Conservation (phyloP, 2,113 vertebrate genomes). For the Brachyistius frenatus region DNA sequence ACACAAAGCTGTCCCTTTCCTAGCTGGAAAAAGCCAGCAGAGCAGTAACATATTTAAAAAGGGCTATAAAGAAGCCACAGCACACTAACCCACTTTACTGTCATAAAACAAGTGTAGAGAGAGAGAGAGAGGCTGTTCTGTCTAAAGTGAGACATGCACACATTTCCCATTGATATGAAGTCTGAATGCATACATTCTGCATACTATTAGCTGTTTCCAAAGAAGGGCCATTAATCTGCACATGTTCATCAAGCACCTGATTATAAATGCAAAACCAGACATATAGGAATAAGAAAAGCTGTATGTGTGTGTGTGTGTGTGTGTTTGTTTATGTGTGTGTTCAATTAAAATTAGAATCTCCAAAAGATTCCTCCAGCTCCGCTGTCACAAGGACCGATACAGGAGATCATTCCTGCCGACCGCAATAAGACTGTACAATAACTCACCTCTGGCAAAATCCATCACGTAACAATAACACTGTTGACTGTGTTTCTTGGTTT, state of each 20-base stretch:
- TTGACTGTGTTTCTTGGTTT: no score
- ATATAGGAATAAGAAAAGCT: slow-evolving; percentile 30
- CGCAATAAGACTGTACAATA: no score
- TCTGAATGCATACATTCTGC: slow-evolving; percentile 52
- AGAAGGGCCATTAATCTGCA: slow-evolving; percentile 60
- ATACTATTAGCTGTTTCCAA: slow-evolving; percentile 49
- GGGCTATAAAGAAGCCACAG: not conserved
- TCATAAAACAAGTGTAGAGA: slow-evolving; percentile 15
- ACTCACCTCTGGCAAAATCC: no score
- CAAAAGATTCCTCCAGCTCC: no score
- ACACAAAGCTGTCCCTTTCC: not conserved
- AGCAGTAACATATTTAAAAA: not conserved
- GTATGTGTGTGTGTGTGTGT: slow-evolving; percentile 15
- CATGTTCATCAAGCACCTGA: slow-evolving; percentile 59
- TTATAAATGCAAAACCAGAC: slow-evolving; percentile 62
- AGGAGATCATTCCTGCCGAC: no score
- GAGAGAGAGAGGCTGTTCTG: not conserved
- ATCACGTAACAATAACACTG: no score
- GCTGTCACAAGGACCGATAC: no score
- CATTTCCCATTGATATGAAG: slow-evolving; percentile 38
- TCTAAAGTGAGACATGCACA: slow-evolving; percentile 31
- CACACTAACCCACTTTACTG: not conserved
- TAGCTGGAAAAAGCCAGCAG: not conserved
- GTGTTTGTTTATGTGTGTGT: slow-evolving; percentile 16
- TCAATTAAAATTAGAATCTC: not conserved